Evolutionary conservation across 64 coral and sea anemone genomes (phyloP), one percentile per base, ranked within the genome.

Genomic region (Astreopora myriophthalma): DNA sequence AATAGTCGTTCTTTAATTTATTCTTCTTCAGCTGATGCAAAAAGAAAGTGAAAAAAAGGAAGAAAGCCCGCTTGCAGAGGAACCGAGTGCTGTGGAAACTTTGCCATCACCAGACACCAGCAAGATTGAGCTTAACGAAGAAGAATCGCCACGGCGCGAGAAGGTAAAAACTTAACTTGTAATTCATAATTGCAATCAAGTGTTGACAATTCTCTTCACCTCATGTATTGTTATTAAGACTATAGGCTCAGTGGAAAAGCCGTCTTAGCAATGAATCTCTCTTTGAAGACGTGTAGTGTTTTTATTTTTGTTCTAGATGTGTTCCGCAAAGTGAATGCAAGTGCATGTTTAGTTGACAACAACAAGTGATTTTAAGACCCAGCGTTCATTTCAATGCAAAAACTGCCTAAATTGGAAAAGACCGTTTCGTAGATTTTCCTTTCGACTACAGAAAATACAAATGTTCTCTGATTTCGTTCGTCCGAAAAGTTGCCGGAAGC

Each of bases 51-150:
- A 36, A 23, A 30, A 32, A 55, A 61, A 39, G 34, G 79, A 58
- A 60, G 48, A 80, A 57, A n/a, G n/a, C n/a, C 6, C 20, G 0
- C n/a, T 39, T 64, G 32, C 61, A 19, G 79, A 65, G 38, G 33
- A 83, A 64, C 1, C 55, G 17, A 22, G 34, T n/a, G 1, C 12
- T 64, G 31, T 64, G 5, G 48, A 83, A 64, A 83, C 19, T 10
- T 32, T 25, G 14, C 16, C 79, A 26, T 16, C 32, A 34, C 79
- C 55, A 62, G 79, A 83, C 4, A 39, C 58, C 1, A 83, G 20
- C 79, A 83, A 83, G 19, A 83, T 64, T 83, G 79, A 65, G 79
- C 52, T 38, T 9, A 63, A 83, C 34, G 79, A 83, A 3, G 79
- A 83, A 39, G 79, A 83, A 65, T 32, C 79, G 10, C 55, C 55